Conservation (phyloP, 2,797 vertebrate genomes). For the Ptychadena robeensis region DNA sequence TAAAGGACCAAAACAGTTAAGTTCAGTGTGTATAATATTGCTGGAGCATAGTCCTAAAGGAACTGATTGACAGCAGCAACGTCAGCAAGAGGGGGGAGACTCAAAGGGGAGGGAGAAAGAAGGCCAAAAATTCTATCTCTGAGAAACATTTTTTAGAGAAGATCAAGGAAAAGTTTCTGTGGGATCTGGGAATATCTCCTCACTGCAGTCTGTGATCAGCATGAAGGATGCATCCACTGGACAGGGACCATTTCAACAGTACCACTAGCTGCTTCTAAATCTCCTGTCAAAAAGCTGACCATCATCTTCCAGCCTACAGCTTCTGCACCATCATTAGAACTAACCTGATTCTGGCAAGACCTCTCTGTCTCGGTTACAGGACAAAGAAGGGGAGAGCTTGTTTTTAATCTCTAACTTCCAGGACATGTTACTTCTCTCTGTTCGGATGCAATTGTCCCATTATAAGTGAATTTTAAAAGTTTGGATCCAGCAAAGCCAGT, state of each 20-base stretch:
- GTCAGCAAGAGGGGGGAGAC: constrained; percentile 76
- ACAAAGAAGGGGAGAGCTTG: constrained; percentile 1
- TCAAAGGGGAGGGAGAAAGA: constrained; percentile 73
- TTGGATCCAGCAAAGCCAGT: constrained; percentile 44
- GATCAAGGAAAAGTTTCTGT: constrained; percentile 75
- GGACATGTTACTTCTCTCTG: constrained; percentile 46
- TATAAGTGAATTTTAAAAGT: constrained; percentile 32
- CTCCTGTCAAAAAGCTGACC: constrained; percentile 30
- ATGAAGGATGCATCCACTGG: constrained; percentile 39
- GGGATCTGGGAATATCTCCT: constrained; percentile 69
- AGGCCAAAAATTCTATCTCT: constrained; percentile 77
- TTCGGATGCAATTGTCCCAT: constrained; percentile 41
- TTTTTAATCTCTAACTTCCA: constrained; percentile 1
- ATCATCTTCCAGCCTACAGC: constrained; percentile 18
- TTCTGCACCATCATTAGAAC: constrained; percentile 15
- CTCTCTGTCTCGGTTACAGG: neutral
- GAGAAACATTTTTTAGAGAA: constrained; percentile 71
- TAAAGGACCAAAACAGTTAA: constrained; percentile 55
- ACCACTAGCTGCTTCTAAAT: constrained; percentile 31
- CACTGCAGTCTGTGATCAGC: constrained; percentile 40
- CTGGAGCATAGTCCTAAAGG: constrained; percentile 62
- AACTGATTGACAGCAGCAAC: constrained; percentile 80
- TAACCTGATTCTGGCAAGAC: constrained; percentile 19
- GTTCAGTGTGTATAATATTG: constrained; percentile 62
- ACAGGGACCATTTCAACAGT: constrained; percentile 7